Conservation (phyloP, 2,888 invertebrate species). For the Vannuccia rotundouncinata region DNA sequence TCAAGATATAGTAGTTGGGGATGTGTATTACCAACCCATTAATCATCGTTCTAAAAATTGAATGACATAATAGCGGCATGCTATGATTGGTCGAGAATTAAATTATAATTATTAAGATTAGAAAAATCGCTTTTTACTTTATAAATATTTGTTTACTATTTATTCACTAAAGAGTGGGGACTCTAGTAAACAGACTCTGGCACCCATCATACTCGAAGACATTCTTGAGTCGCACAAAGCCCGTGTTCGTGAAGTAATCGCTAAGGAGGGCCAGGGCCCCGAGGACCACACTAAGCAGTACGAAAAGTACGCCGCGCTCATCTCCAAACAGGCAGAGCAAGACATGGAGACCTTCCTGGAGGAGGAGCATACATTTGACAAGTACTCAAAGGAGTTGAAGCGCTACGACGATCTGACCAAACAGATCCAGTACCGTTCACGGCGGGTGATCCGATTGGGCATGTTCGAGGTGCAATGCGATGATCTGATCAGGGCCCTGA, state of each 20-base stretch:
- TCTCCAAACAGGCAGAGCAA: constrained; percentile 59
- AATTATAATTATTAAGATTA: not conserved
- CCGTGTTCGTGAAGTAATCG: constrained; percentile 60
- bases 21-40: too few species aligned
- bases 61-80: too few species aligned
- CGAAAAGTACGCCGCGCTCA: constrained; percentile 64
- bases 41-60: too few species aligned
- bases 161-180: constrained; percentile 17
- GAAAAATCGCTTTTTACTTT: not conserved
- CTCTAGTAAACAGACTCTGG: constrained; percentile 43
- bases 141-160: not conserved
- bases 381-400: constrained; percentile 57
- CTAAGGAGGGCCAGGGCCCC: constrained; percentile 51
- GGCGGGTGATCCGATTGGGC: constrained; percentile 61
- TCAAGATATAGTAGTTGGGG: too few species aligned
- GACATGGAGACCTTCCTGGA: constrained; percentile 66
- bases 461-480: constrained; percentile 77
- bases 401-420: constrained; percentile 58
- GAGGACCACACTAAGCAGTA: constrained; percentile 58
- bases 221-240: constrained; percentile 64
- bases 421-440: constrained; percentile 57
- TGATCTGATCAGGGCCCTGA: constrained; percentile 68
- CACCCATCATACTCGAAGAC: constrained; percentile 71
- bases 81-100: too few species aligned
- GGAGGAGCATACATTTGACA: constrained; percentile 59